phyloP scores from a whole-genome alignment of 2,888 invertebrate genomes.

The Eudasyphora cyanicolor region DNA sequence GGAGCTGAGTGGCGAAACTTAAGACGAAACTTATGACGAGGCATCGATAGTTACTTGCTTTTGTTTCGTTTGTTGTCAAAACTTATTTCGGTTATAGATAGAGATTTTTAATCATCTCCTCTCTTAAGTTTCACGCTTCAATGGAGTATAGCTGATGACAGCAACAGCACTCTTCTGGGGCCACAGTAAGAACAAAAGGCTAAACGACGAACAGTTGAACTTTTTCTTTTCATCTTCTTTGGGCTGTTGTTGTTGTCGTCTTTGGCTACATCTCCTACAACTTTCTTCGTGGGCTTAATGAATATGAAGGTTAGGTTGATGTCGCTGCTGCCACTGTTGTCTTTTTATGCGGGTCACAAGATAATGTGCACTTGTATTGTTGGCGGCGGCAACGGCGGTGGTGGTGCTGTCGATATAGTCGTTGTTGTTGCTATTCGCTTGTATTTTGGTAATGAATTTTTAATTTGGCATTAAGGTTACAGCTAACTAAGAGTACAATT shows the following conservation, averaged over 20 bases:
- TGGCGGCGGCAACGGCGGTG: neutral
- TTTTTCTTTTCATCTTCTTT: constrained; percentile 26
- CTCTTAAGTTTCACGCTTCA: constrained; percentile 45
- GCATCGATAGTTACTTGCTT: constrained; percentile 21
- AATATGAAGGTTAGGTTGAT: constrained; percentile 12
- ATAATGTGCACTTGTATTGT: neutral
- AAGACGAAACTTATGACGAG: neutral
- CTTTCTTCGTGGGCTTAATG: neutral
- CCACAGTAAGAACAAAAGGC: constrained; percentile 27
- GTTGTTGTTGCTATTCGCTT: neutral
- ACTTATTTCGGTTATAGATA: constrained; percentile 29
- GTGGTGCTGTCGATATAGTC: too few species aligned
- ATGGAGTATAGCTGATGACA: constrained; percentile 34
- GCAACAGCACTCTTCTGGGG: constrained; percentile 26
- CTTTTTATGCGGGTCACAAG: neutral
- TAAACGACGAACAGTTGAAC: constrained; percentile 18
- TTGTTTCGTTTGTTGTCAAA: constrained; percentile 41
- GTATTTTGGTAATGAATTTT: constrained; percentile 28
- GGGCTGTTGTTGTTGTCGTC: neutral
- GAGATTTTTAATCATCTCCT: constrained; percentile 44
- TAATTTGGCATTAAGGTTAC: constrained; percentile 19
- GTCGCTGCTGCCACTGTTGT: neutral
- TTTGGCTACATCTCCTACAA: neutral
- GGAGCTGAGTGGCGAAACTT: neutral
- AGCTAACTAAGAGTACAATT: neutral